A percentile compares a stretch with the other conserved stretches of the same genome.
phyloP scores from a whole-genome alignment of 1,140 invertebrate genomes.

The Coelopa frigida region DNA sequence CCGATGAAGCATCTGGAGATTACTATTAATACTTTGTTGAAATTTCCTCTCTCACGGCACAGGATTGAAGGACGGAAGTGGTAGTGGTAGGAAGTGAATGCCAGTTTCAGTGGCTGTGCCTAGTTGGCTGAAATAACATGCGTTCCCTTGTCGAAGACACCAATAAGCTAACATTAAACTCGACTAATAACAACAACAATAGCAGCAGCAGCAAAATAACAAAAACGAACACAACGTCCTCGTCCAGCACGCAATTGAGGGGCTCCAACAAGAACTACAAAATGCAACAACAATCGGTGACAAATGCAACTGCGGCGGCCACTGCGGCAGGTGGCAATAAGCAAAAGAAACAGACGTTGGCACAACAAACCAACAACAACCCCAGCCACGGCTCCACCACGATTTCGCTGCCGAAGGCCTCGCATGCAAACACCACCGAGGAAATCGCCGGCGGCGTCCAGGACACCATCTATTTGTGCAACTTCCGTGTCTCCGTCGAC shows the following conservation, averaged over 20 bases:
- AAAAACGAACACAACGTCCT: neutral
- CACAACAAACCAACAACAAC: conserved; percentile 9
- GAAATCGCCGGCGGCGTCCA: conserved; percentile 80
- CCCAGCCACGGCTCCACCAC: conserved; percentile 13
- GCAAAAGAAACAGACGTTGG: too few species aligned
- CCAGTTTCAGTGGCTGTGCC: too few species aligned
- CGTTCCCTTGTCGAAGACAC: conserved; percentile 38
- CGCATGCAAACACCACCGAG: conserved; percentile 38
- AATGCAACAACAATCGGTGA: conserved; percentile 17
- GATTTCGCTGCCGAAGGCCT: conserved; percentile 34
- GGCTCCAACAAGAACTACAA: conserved; percentile 7
- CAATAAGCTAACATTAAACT: conserved; percentile 31
- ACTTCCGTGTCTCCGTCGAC: conserved; percentile 93
- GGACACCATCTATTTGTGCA: conserved; percentile 95
- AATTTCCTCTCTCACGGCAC: too few species aligned
- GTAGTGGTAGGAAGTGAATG: too few species aligned
- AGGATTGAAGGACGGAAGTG: too few species aligned
- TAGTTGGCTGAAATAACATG: too few species aligned
- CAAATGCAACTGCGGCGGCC: conserved; percentile 12
- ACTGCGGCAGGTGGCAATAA: neutral
- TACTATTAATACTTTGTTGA: too few species aligned
- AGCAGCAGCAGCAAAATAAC: conserved; percentile 17
- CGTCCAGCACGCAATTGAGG: conserved; percentile 4
- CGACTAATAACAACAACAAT: conserved; percentile 21
- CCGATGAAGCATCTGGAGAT: too few species aligned